Conservation (phyloP, 2,888 invertebrate genomes). For the Cantharis nigra region DNA sequence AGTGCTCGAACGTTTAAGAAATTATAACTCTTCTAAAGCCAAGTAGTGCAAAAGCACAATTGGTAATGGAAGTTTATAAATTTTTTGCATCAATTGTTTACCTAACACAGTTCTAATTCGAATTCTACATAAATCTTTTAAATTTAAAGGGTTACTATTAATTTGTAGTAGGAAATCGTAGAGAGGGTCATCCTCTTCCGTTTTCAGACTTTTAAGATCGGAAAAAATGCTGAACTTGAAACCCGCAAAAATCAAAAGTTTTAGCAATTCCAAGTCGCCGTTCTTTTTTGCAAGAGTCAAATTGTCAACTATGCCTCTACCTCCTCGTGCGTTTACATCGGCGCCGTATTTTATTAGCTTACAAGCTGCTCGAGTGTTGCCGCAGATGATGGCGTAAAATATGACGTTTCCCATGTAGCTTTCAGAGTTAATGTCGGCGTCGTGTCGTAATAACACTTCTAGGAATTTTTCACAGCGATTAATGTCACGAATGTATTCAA, state of each 20-base stretch:
- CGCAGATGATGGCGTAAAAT: constrained; percentile 54
- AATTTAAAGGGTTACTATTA: constrained; percentile 57
- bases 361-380: constrained; percentile 58
- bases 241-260: constrained; percentile 55
- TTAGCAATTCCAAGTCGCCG: constrained; percentile 50
- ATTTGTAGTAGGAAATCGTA: constrained; percentile 47
- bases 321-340: constrained; percentile 65
- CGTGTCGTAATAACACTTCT: constrained; percentile 48
- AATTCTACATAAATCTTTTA: constrained; percentile 64
- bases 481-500: constrained; percentile 60
- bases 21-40: constrained; percentile 59
- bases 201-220: constrained; percentile 48
- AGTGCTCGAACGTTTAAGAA: background rate
- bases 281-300: constrained; percentile 60
- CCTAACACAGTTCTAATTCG: constrained; percentile 58
- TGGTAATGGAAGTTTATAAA: constrained; percentile 62
- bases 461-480: constrained; percentile 61
- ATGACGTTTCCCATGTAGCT: constrained; percentile 52
- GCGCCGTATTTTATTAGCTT: constrained; percentile 66
- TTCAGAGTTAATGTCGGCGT: constrained; percentile 49
- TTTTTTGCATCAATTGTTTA: constrained; percentile 48
- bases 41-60: constrained; percentile 62
- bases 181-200: constrained; percentile 44
- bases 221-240: constrained; percentile 50
- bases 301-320: constrained; percentile 62